These are phyloP conservation scores for Eurypyga helias DNA, from an alignment of 2,113 vertebrate genomes.

Conservation along the genomic window DNA sequence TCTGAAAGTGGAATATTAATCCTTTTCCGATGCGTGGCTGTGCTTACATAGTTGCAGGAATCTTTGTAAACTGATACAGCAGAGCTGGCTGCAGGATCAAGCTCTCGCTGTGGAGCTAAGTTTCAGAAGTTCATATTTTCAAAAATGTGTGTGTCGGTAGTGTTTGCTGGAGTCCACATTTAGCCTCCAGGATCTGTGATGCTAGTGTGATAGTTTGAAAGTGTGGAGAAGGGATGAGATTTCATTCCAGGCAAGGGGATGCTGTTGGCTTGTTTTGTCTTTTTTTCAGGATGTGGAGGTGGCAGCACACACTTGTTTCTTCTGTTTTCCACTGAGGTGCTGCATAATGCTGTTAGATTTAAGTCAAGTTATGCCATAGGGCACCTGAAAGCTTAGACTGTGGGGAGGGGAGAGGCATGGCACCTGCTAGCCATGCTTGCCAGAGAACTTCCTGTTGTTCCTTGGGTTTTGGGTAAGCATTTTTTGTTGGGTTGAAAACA, in stretches of 20 bases:
- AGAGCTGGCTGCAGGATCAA: background rate
- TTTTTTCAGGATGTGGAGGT: background rate
- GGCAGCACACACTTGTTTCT: background rate
- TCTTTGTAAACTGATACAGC: background rate
- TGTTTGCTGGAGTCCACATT: background rate
- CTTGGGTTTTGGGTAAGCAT: background rate
- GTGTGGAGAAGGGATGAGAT: background rate
- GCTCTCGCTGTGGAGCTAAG: background rate
- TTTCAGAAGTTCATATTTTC: background rate
- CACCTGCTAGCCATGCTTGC: background rate
- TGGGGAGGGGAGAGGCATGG: background rate
- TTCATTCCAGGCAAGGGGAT: background rate
- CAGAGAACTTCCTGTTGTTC: background rate
- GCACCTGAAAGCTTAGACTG: background rate
- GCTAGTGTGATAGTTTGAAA: background rate
- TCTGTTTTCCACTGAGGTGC: background rate
- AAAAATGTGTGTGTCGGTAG: background rate
- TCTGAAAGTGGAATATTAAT: background rate
- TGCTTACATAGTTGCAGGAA: background rate
- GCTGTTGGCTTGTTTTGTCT: background rate
- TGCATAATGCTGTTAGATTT: background rate
- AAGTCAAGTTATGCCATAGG: background rate
- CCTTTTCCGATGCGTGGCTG: background rate
- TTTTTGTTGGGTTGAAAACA: background rate
- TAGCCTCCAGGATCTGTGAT: background rate